These are phyloP conservation scores for Dermatophagoides farinae DNA, from an alignment of 1,140 invertebrate species.

Conservation along the genomic window DNA sequence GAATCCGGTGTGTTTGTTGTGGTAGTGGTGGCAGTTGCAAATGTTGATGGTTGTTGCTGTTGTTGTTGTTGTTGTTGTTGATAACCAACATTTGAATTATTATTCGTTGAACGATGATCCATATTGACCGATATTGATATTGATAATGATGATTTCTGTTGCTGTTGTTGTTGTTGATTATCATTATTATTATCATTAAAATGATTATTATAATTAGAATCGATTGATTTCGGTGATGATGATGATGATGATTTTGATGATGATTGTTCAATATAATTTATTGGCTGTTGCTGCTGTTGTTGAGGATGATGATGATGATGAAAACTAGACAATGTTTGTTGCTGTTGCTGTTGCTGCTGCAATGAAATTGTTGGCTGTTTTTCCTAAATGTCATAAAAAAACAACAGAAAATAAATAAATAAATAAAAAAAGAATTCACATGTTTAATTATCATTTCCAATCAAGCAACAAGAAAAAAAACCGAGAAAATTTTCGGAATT, in stretches of 20 bases:
- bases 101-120: too few relatives aligned
- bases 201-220: too few relatives aligned
- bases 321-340: neutral
- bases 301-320: neutral
- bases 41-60: neutral
- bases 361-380: neutral
- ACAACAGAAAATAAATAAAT: too few relatives aligned
- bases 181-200: too few relatives aligned
- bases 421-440: too few relatives aligned
- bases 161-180: too few relatives aligned
- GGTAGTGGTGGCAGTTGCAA: neutral
- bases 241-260: neutral
- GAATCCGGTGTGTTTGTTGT: neutral
- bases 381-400: neutral
- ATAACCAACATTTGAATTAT: too few relatives aligned
- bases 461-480: too few relatives aligned
- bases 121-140: too few relatives aligned
- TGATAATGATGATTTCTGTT: too few relatives aligned
- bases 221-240: neutral
- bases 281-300: constrained; percentile 10
- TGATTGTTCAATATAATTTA: neutral
- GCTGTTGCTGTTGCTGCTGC: neutral
- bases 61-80: neutral
- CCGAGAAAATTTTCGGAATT: too few relatives aligned
- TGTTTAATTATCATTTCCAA: too few relatives aligned